A percentile compares a stretch with the other conserved stretches of the same genome.
These are phyloP conservation scores for Autographa gamma DNA, from an alignment of 2,888 invertebrate genomes.

Conservation along the genomic window DNA sequence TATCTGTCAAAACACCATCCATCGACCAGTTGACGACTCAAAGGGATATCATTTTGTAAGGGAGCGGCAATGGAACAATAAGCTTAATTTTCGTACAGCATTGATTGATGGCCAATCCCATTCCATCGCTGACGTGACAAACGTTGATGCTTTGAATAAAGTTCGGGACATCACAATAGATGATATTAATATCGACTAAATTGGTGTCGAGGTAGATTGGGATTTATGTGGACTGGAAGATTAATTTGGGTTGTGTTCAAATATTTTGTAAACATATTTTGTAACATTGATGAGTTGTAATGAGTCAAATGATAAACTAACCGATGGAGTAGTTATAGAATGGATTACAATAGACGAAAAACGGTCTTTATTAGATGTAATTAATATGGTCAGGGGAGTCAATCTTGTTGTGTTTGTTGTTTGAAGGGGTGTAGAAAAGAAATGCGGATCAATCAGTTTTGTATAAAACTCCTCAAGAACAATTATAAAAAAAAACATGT, in stretches of 20 bases:
- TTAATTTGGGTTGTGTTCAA: slow-evolving; percentile 49
- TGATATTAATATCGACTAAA: slow-evolving; percentile 65
- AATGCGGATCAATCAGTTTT: too few species aligned
- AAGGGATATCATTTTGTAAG: slow-evolving; percentile 74
- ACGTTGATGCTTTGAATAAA: slow-evolving; percentile 69
- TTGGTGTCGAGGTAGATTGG: slow-evolving; percentile 55
- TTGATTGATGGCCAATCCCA: slow-evolving; percentile 84
- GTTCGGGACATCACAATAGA: slow-evolving; percentile 66
- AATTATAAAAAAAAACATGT: not conserved
- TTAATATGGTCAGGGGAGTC: not conserved
- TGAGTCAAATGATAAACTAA: slow-evolving; percentile 34
- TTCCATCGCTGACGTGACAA: slow-evolving; percentile 75
- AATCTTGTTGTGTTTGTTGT: not conserved
- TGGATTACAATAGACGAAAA: not conserved
- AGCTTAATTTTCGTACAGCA: slow-evolving; percentile 80
- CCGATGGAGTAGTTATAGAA: slow-evolving; percentile 14
- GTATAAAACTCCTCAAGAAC: too few species aligned
- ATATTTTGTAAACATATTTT: slow-evolving; percentile 54
- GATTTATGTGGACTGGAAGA: slow-evolving; percentile 48
- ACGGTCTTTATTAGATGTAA: not conserved
- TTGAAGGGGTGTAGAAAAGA: too few species aligned
- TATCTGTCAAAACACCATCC: slow-evolving; percentile 72
- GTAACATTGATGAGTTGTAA: slow-evolving; percentile 44
- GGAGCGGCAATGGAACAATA: slow-evolving; percentile 83
- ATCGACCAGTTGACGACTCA: slow-evolving; percentile 62